phyloP scores from a whole-genome alignment of 2,113 vertebrate genomes.

The Albula glossodonta region DNA sequence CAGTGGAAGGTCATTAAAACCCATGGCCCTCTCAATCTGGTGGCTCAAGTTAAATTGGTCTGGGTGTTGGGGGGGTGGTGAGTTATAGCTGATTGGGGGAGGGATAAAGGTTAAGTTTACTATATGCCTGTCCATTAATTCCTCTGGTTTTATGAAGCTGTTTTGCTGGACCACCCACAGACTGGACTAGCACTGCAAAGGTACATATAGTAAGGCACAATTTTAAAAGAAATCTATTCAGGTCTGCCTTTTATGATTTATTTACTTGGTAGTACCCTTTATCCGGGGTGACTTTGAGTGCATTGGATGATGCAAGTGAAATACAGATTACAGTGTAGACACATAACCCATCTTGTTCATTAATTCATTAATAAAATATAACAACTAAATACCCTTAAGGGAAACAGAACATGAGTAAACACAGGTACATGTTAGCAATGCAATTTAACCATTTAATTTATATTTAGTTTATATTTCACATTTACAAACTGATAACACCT shows the following conservation, averaged over 20 bases:
- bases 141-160: background rate
- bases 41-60: slow-evolving; percentile 19
- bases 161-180: background rate
- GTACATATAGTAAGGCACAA: background rate
- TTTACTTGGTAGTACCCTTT: background rate
- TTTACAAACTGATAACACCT: background rate
- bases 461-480: background rate
- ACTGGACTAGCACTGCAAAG: background rate
- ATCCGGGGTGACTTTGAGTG: background rate
- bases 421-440: background rate
- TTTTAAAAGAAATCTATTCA: background rate
- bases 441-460: background rate
- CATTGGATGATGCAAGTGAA: background rate
- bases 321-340: background rate
- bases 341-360: background rate
- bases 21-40: slow-evolving; percentile 40
- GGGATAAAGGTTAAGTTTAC: background rate
- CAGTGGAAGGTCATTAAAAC: slow-evolving; percentile 42
- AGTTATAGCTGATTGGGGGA: background rate
- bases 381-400: background rate
- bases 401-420: background rate
- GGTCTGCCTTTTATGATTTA: background rate
- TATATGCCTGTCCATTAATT: background rate
- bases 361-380: background rate
- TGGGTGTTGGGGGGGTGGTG: background rate